Percentiles rank a stretch among this genome's conserved stretches.
These are phyloP conservation scores for Paraplagusia blochii DNA, from an alignment of 2,113 vertebrate genomes.

Conservation along the genomic window DNA sequence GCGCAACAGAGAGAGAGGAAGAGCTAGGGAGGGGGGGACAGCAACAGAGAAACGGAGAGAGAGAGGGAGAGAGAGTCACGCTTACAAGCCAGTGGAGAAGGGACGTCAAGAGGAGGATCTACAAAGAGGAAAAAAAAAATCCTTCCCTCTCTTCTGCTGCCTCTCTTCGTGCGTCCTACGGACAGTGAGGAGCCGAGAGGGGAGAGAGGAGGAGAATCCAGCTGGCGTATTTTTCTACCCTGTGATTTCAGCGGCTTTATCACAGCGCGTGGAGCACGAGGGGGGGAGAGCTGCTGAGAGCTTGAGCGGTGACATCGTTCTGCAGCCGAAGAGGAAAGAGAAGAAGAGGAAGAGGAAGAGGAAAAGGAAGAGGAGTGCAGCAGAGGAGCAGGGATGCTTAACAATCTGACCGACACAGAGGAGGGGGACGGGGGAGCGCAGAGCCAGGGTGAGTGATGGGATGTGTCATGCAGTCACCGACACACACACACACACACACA, in stretches of 20 bases:
- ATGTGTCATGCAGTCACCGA: constrained; percentile 56
- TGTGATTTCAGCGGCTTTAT: constrained; percentile 53
- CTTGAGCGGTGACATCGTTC: constrained; percentile 63
- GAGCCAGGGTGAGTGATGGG: constrained; percentile 87
- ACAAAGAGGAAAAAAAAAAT: constrained; percentile 51
- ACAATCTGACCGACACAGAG: constrained; percentile 96
- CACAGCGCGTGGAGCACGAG: constrained; percentile 57
- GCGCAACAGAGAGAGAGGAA: constrained; percentile 30
- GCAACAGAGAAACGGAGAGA: constrained; percentile 49
- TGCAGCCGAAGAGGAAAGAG: constrained; percentile 49
- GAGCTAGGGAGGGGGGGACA: constrained; percentile 20
- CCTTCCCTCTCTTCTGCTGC: constrained; percentile 56
- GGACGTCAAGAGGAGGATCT: constrained; percentile 76
- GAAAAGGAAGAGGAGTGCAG: constrained; percentile 66
- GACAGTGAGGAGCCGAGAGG: constrained; percentile 60
- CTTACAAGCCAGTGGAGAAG: constrained; percentile 71
- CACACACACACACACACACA: constrained; percentile 21
- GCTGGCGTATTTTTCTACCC: constrained; percentile 62
- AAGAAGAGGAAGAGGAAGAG: constrained; percentile 81
- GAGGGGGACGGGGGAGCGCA: constrained; percentile 91
- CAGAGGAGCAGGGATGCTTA: constrained; percentile 84
- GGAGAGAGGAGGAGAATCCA: constrained; percentile 58
- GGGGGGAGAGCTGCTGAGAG: constrained; percentile 55
- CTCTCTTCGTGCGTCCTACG: constrained; percentile 64
- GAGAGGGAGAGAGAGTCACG: constrained; percentile 65